Conservation (phyloP, 1,140 invertebrate species). For the Ceratosolen fusciceps region DNA sequence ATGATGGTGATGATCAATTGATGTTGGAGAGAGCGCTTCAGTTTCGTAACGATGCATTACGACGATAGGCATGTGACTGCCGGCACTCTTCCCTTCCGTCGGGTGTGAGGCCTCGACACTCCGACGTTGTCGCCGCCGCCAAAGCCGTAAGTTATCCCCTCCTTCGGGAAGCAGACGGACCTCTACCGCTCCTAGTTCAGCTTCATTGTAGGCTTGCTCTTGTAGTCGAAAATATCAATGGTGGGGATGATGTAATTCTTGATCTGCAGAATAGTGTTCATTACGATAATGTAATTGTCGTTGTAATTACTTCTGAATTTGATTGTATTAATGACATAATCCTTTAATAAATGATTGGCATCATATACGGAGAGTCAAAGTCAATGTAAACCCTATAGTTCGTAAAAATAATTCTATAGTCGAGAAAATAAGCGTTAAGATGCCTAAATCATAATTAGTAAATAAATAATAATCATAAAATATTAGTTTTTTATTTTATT, state of each 20-base stretch:
- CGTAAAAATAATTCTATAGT: too few species aligned
- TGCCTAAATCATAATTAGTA: too few species aligned
- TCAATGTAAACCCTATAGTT: constrained; percentile 4
- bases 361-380: background rate
- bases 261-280: background rate
- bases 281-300: background rate
- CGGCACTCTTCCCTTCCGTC: constrained; percentile 58
- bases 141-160: constrained; percentile 63
- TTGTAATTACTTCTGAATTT: background rate
- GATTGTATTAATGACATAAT: background rate
- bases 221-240: constrained; percentile 50
- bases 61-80: constrained; percentile 67
- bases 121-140: constrained; percentile 22
- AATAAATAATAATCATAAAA: too few species aligned
- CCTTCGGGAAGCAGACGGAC: constrained; percentile 59
- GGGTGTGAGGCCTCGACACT: constrained; percentile 55
- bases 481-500: too few species aligned
- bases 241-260: constrained; percentile 50
- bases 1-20: constrained; percentile 56
- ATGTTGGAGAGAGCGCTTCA: constrained; percentile 63
- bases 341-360: background rate
- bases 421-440: too few species aligned
- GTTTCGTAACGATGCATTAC: constrained; percentile 68
- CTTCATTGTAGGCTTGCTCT: constrained; percentile 44
- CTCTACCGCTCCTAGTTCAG: constrained; percentile 57